Evolutionary conservation across 2,797 vertebrate genomes (phyloP).

Genomic region (Sebastes diaconus): DNA sequence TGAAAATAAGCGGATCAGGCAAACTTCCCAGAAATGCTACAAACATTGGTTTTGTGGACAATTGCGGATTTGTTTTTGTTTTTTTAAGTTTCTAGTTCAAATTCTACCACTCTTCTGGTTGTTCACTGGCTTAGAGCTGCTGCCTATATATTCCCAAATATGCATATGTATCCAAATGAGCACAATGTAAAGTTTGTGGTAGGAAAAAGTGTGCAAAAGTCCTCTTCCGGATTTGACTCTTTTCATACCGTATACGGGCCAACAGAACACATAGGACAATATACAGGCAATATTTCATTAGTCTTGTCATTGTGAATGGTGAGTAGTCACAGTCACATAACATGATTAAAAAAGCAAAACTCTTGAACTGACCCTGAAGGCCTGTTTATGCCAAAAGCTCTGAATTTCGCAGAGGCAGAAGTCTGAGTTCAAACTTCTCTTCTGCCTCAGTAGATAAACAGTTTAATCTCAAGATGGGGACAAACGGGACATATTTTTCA

Average conservation of each 20-base stretch:
- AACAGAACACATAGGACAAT: neutral
- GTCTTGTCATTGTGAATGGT: neutral
- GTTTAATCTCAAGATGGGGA: constrained; percentile 15
- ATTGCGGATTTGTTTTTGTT: no score
- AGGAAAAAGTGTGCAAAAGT: neutral
- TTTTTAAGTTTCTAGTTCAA: no score
- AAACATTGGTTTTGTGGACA: neutral
- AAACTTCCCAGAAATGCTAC: neutral
- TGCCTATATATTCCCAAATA: no score
- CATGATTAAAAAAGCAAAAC: constrained; percentile 7
- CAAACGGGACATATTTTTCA: constrained; percentile 2
- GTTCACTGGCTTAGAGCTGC: no score
- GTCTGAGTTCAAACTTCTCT: constrained; percentile 4
- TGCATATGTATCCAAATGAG: no score
- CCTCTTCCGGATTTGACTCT: neutral
- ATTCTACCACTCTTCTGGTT: no score
- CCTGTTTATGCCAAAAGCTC: constrained; percentile 6
- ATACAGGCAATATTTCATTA: neutral
- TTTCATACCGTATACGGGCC: neutral
- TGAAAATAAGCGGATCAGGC: neutral
- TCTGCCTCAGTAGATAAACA: constrained; percentile 34
- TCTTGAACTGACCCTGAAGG: constrained; percentile 22
- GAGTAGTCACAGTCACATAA: constrained; percentile 13
- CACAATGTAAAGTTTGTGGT: neutral
- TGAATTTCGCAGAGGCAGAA: neutral